These are phyloP conservation scores for Carlito syrichta DNA, from an alignment of 2,113 vertebrate species.

Conservation along the genomic window DNA sequence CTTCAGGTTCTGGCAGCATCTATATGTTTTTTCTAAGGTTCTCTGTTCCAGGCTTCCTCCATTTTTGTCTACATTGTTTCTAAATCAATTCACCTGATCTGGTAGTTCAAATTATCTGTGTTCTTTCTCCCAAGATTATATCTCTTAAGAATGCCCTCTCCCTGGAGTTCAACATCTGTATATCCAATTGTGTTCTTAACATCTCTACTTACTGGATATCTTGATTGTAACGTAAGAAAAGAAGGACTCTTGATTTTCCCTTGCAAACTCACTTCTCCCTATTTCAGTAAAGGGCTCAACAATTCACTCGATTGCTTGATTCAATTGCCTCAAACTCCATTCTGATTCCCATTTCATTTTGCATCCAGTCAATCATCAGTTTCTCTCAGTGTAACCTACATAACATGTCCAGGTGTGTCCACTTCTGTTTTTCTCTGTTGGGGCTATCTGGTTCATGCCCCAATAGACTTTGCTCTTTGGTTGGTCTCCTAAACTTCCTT, in stretches of 20 bases:
- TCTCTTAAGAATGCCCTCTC: background rate
- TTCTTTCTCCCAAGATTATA: background rate
- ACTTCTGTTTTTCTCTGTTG: background rate
- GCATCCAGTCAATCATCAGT: background rate
- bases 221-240: background rate
- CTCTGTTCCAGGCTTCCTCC: background rate
- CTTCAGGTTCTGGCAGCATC: background rate
- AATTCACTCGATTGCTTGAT: background rate
- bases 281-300: background rate
- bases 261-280: background rate
- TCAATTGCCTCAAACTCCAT: background rate
- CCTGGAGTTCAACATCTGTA: background rate
- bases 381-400: background rate
- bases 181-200: background rate
- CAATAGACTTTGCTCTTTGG: background rate
- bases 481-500: background rate
- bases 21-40: background rate
- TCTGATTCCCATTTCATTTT: background rate
- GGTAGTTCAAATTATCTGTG: background rate
- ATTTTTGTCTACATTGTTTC: background rate
- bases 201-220: background rate
- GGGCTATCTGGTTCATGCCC: background rate
- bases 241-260: background rate
- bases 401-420: background rate
- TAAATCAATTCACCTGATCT: background rate